Conservation (phyloP, 2,113 vertebrate species). For the Calyptommatus sinebrachiatus region DNA sequence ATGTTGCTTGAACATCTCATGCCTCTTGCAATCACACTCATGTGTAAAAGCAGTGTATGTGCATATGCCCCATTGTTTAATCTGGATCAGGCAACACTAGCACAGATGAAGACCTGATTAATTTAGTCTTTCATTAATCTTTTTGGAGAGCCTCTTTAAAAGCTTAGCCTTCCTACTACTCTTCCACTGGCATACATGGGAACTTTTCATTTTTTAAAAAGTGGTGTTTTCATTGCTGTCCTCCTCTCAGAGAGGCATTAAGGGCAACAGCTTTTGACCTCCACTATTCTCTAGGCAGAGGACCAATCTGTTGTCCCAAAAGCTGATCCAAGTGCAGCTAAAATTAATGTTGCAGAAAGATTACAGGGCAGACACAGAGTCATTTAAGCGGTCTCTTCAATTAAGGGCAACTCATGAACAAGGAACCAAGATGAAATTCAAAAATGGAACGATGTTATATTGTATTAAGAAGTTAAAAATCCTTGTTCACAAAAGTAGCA, state of each 20-base stretch:
- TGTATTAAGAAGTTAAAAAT: constrained; percentile 7
- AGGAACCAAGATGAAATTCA: accelerated
- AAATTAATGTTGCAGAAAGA: constrained; percentile 29
- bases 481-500: neutral
- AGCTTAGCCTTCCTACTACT: neutral
- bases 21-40: too few species aligned
- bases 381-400: constrained; percentile 13
- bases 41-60: too few species aligned
- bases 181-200: neutral
- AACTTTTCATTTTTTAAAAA: neutral
- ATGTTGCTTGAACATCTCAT: too few species aligned
- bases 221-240: constrained; percentile 24
- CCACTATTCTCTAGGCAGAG: neutral
- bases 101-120: too few species aligned
- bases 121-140: too few species aligned
- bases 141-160: neutral
- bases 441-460: neutral
- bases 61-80: too few species aligned
- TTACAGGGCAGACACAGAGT: constrained; percentile 21
- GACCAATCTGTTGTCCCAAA: constrained; percentile 9
- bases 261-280: constrained; percentile 9
- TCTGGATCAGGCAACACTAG: too few species aligned
- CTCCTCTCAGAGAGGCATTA: constrained; percentile 24
- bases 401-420: neutral
- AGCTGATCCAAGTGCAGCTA: neutral